Conservation (phyloP, 2,797 vertebrate species). For the Sebastes jordani region DNA sequence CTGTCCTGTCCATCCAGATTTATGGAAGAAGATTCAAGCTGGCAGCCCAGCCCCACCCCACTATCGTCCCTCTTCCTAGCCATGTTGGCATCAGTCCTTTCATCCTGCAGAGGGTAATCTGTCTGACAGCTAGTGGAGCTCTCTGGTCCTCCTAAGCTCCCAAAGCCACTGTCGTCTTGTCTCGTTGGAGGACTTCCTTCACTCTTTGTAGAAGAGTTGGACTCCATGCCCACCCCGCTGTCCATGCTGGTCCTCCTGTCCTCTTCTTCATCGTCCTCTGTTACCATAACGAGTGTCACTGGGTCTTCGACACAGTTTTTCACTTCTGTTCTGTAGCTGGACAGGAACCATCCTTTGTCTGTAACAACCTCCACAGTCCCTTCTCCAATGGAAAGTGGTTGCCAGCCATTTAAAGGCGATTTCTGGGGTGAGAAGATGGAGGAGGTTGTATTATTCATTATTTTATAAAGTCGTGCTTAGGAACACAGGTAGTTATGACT, state of each 20-base stretch:
- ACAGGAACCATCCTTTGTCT: conserved; percentile 81
- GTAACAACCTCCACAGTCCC: conserved; percentile 75
- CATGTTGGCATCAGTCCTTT: conserved; percentile 4
- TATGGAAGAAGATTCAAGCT: conserved; percentile 42
- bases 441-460: neutral
- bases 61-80: conserved; percentile 60
- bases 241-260: conserved; percentile 74
- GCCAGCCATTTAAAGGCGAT: conserved; percentile 69
- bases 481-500: neutral
- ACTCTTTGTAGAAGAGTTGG: conserved; percentile 6
- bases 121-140: conserved; percentile 47
- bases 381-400: conserved; percentile 67
- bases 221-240: conserved; percentile 71
- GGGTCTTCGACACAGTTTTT: conserved; percentile 9
- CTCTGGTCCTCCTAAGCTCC: conserved; percentile 73
- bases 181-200: neutral
- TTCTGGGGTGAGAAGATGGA: conserved; percentile 61
- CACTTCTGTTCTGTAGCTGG: conserved; percentile 4
- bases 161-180: conserved; percentile 82
- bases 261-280: conserved; percentile 43
- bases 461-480: neutral
- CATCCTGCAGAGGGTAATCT: conserved; percentile 50
- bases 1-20: conserved; percentile 54
- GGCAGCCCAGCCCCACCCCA: conserved; percentile 62
- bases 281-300: neutral